These are phyloP conservation scores for Myotis myotis DNA, from an alignment of 2,797 vertebrate species.

Conservation along the genomic window DNA sequence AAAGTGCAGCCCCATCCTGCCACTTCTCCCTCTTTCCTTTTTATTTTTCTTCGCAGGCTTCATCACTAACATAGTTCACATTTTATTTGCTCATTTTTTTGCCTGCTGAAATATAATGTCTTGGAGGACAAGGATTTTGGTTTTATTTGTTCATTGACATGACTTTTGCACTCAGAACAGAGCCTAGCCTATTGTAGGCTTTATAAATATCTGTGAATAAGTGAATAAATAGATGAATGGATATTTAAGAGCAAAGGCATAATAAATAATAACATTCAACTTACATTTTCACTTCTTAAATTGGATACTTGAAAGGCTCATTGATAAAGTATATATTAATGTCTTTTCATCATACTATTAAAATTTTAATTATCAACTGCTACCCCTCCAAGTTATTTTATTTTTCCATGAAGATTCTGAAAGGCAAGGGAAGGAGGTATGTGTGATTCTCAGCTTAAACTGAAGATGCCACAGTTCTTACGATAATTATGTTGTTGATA, in stretches of 20 bases:
- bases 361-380: background rate
- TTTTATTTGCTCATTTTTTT: slow-evolving; percentile 15
- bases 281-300: slow-evolving; percentile 22
- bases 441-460: background rate
- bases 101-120: background rate
- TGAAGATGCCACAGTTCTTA: background rate
- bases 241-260: background rate
- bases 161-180: background rate
- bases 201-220: background rate
- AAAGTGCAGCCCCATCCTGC: background rate
- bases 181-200: background rate
- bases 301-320: background rate
- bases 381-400: background rate
- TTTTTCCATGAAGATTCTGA: background rate
- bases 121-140: background rate
- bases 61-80: background rate
- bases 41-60: background rate
- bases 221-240: background rate
- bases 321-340: background rate
- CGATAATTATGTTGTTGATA: background rate
- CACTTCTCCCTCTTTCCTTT: background rate
- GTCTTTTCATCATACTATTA: background rate
- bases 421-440: background rate
- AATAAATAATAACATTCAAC: background rate
- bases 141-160: background rate